phyloP scores from a whole-genome alignment of 2,888 invertebrate species.

The Agrotis puta region DNA sequence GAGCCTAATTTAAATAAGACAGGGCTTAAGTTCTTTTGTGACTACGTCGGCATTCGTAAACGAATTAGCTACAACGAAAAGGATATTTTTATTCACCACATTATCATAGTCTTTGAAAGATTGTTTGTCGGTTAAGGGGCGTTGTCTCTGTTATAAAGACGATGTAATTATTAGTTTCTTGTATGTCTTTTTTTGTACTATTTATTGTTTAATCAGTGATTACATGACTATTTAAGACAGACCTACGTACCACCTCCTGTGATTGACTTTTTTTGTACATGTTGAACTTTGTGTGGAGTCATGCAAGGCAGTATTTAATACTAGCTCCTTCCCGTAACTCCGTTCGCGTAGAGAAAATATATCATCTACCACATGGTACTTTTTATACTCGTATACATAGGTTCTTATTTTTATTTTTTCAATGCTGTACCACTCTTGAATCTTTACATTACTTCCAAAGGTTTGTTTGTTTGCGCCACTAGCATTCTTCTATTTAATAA shows the following conservation, averaged over 20 bases:
- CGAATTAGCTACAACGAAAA: conserved; percentile 84
- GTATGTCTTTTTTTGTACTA: background rate
- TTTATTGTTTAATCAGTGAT: background rate
- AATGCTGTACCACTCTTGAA: no score
- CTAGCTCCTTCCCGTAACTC: no score
- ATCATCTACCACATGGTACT: no score
- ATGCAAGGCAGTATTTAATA: background rate
- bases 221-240: background rate
- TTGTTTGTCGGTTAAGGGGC: conserved; percentile 50
- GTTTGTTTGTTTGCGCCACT: no score
- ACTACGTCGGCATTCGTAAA: conserved; percentile 84
- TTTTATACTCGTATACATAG: no score
- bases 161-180: background rate
- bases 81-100: conserved; percentile 75
- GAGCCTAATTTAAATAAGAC: conserved; percentile 89
- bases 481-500: no score
- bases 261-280: background rate
- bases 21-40: conserved; percentile 86
- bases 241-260: background rate
- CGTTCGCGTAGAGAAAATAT: no score
- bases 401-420: no score
- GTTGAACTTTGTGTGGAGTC: background rate
- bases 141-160: conserved; percentile 11
- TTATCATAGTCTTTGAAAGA: conserved; percentile 72
- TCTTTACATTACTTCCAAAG: no score